Conservation (phyloP, 2,797 vertebrate genomes). For the Anguilla pacifica region DNA sequence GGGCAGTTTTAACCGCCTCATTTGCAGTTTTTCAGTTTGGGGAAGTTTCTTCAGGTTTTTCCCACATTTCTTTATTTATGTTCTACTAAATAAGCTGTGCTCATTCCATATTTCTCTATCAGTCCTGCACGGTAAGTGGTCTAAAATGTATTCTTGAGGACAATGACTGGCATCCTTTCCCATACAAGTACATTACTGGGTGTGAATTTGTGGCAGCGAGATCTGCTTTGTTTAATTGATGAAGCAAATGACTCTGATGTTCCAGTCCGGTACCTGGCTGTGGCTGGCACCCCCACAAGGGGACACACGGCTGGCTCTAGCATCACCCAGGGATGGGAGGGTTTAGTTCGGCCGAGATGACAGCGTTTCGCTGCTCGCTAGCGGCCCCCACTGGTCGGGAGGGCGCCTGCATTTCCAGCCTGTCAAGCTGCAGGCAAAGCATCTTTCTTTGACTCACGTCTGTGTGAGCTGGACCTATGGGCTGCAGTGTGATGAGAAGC, state of each 20-base stretch:
- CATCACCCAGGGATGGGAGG: no score
- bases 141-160: neutral
- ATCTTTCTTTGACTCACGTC: no score
- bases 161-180: neutral
- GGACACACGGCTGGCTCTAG: no score
- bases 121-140: neutral
- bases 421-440: no score
- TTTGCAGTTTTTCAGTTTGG: neutral
- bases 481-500: no score
- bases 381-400: no score
- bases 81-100: neutral
- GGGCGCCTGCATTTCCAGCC: no score
- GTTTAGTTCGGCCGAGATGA: no score
- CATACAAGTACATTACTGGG: neutral
- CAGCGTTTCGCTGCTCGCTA: no score
- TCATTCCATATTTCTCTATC: neutral
- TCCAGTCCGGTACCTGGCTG: no score
- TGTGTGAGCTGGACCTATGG: no score
- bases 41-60: neutral
- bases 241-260: neutral
- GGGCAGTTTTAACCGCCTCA: neutral
- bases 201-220: neutral
- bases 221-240: neutral
- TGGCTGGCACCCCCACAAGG: no score
- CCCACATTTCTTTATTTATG: constrained; percentile 6